Conservation (phyloP, 2,113 vertebrate genomes). For the Gobiocypris rarus region DNA sequence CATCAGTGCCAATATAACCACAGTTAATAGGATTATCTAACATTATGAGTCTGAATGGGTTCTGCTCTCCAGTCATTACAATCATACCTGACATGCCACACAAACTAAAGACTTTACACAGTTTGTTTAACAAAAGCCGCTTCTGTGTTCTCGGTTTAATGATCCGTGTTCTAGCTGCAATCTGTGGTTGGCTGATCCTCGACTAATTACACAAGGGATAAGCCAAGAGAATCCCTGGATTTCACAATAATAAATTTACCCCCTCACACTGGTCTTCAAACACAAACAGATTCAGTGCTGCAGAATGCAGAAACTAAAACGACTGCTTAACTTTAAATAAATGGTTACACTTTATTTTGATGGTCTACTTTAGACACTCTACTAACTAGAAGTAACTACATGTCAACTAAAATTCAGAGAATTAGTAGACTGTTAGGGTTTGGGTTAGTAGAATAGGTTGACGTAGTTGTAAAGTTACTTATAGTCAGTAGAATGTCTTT, state of each 20-base stretch:
- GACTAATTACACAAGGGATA: neutral
- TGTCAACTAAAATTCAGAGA: too few relatives aligned
- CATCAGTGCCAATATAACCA: neutral
- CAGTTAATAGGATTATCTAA: constrained; percentile 36
- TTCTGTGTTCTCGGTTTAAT: constrained; percentile 27
- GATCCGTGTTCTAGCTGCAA: neutral
- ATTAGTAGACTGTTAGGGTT: too few relatives aligned
- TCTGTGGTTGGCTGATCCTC: constrained; percentile 15
- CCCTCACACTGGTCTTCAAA: neutral
- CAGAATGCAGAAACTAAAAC: neutral
- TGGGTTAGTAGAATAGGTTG: too few relatives aligned
- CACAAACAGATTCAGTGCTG: neutral
- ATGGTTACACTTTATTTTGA: too few relatives aligned
- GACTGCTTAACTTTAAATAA: neutral
- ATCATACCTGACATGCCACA: constrained; percentile 34
- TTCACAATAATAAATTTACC: neutral
- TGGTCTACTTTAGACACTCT: too few relatives aligned
- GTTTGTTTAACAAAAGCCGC: constrained; percentile 31
- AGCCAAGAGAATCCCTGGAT: neutral
- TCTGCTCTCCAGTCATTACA: constrained; percentile 15
- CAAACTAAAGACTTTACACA: constrained; percentile 9
- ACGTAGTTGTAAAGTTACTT: too few relatives aligned
- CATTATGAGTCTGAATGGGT: neutral
- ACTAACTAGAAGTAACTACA: too few relatives aligned
- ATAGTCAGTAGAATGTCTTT: too few relatives aligned